Conservation (phyloP, 2,113 vertebrate genomes). For the Notiomystis cincta region DNA sequence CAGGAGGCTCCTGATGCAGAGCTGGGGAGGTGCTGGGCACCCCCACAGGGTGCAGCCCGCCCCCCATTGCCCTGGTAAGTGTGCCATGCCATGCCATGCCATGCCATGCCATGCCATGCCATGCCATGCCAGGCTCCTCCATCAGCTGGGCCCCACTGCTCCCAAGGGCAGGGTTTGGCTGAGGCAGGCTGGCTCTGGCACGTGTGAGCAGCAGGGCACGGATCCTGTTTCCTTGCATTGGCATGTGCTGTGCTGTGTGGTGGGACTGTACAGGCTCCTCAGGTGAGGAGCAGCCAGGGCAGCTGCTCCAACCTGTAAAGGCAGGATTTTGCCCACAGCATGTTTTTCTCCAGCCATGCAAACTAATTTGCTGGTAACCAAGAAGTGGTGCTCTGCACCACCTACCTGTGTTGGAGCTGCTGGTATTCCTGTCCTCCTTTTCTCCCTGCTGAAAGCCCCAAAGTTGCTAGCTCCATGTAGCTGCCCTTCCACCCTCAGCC, state of each 20-base stretch:
- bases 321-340: constrained; percentile 4
- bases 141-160: accelerated
- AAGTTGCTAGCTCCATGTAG: background rate
- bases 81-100: background rate
- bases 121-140: background rate
- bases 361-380: constrained; percentile 1
- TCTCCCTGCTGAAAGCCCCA: background rate
- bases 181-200: background rate
- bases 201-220: background rate
- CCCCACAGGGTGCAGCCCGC: background rate
- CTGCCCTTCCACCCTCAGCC: background rate
- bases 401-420: background rate
- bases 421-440: background rate
- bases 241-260: background rate
- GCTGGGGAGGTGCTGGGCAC: background rate
- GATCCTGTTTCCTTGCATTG: background rate
- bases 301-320: background rate
- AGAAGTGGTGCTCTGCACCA: background rate
- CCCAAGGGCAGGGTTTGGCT: background rate
- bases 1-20: background rate
- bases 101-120: background rate
- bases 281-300: background rate
- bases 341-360: background rate
- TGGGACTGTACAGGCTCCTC: background rate
- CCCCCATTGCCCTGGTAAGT: background rate